Percentiles rank a stretch among this genome's conserved stretches.
Evolutionary conservation across 2,797 vertebrate species (phyloP).

Genomic region (Bradypodion pumilum): DNA sequence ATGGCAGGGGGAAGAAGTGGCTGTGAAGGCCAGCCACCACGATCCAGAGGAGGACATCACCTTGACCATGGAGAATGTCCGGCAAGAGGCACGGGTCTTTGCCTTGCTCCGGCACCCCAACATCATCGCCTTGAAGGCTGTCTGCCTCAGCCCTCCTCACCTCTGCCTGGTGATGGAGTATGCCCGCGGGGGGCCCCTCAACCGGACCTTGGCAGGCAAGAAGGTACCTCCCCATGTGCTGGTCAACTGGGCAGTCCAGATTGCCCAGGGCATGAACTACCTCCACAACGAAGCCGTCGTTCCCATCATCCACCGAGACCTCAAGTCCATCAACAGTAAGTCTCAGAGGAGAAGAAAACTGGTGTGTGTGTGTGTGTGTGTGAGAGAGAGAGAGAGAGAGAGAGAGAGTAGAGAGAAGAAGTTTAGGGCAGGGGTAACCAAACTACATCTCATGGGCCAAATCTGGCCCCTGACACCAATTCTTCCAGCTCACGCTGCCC

Average conservation of each 20-base stretch:
- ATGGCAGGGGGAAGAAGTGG: conserved; percentile 86
- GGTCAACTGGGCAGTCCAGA: conserved; percentile 95
- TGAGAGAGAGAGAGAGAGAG: too few species aligned
- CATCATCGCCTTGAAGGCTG: conserved; percentile 87
- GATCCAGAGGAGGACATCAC: conserved; percentile 90
- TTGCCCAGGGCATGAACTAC: conserved; percentile 93
- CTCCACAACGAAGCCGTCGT: conserved; percentile 90
- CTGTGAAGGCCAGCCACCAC: conserved; percentile 89
- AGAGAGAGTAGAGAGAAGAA: too few species aligned
- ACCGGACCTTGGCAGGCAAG: conserved; percentile 86
- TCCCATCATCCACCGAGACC: conserved; percentile 91
- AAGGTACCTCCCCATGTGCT: conserved; percentile 89
- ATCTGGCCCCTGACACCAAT: too few species aligned
- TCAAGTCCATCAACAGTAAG: conserved; percentile 97
- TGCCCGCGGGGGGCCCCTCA: conserved; percentile 88
- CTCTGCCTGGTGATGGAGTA: conserved; percentile 94
- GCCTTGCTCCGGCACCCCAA: conserved; percentile 90
- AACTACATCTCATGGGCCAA: too few species aligned
- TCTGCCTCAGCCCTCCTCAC: conserved; percentile 88
- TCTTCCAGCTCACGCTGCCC: too few species aligned
- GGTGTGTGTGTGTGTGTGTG: too few species aligned
- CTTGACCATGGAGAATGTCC: conserved; percentile 85
- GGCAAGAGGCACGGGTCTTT: conserved; percentile 90
- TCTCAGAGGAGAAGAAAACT: conserved; percentile 53
- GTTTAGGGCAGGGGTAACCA: too few species aligned